Conservation (phyloP, 2,888 invertebrate genomes). For the Branchellion lobata region DNA sequence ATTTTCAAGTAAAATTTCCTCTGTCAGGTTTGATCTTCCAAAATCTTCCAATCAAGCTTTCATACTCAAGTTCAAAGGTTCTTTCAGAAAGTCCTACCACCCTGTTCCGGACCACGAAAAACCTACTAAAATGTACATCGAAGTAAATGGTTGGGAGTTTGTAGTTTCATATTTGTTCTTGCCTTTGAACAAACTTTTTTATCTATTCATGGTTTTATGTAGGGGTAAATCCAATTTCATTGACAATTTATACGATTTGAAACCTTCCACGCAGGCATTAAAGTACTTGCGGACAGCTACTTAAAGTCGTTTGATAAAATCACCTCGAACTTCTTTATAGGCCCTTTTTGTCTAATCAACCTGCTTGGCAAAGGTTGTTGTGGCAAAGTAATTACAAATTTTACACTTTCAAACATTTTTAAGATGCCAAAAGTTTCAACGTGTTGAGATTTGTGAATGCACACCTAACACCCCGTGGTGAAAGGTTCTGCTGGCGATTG, state of each 20-base stretch:
- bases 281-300: neutral
- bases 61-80: neutral
- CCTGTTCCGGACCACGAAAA: neutral
- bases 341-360: conserved; percentile 3
- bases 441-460: neutral
- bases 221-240: neutral
- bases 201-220: neutral
- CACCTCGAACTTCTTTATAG: conserved; percentile 1
- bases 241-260: neutral
- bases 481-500: conserved; percentile 4
- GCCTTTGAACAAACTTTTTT: too few relatives aligned
- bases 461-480: too few relatives aligned
- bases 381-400: conserved; percentile 19
- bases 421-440: neutral
- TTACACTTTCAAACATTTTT: neutral
- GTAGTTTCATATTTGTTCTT: too few relatives aligned
- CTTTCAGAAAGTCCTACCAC: neutral
- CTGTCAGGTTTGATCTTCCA: neutral
- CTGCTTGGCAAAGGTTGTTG: conserved; percentile 39
- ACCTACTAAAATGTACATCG: neutral
- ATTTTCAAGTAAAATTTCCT: too few relatives aligned
- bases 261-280: neutral
- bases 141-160: neutral
- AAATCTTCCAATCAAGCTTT: too few relatives aligned
- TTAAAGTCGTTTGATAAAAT: neutral